Base-by-base conservation (phyloP, 2,888 invertebrate species). In the Polietes domitor region DNA sequence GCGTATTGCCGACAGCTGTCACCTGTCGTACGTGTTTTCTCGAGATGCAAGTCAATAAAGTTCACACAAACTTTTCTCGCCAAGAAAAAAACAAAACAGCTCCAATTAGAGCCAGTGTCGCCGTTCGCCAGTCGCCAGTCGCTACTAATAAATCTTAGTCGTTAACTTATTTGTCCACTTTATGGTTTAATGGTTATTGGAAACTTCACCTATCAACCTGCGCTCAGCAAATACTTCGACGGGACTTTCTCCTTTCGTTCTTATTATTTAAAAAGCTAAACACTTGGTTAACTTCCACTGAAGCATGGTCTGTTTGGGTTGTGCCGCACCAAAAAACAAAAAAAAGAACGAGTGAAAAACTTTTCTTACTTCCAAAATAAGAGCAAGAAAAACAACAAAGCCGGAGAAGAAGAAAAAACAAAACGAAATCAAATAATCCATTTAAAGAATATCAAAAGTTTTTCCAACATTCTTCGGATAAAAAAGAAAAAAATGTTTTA, bases 201-300 rank as follows among this genome's bases (percentile, higher is more conserved):
- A 2, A 37, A 37, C 58, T 58, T 58, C 32, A 65, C 65, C 65
- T 37, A 21, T 24, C 10, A 21, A 12, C 37, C 37, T 37, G 0
- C 17, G 1, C 37, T 12, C 1, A 21, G 65, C 19, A 70, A 41
- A 37, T 72, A 43, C 10, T 73, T 32, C 63, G 43, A 28, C 37
- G 37, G 65, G 41, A 65, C 65, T 75, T 26, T 28, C 26, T 41
- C 72, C 37, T 50, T 70, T 10, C 41, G 68, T 77, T 80, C 47
- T 77, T 63, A 53, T 77, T 71, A 55, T 61, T 75, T 79, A 32
- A 70, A 70, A 68, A 73, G 63, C 77, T 74, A 55, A 75, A 79
- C 72, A 79, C 73, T 80, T 75, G 65, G 47, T 65, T 74, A 83
- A 80, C 83, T 83, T 76, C 63, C 65, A 70, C 53, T 79, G 50